Evolutionary conservation across 2,888 invertebrate genomes (phyloP).

Genomic region (Parnassius glacialis): DNA sequence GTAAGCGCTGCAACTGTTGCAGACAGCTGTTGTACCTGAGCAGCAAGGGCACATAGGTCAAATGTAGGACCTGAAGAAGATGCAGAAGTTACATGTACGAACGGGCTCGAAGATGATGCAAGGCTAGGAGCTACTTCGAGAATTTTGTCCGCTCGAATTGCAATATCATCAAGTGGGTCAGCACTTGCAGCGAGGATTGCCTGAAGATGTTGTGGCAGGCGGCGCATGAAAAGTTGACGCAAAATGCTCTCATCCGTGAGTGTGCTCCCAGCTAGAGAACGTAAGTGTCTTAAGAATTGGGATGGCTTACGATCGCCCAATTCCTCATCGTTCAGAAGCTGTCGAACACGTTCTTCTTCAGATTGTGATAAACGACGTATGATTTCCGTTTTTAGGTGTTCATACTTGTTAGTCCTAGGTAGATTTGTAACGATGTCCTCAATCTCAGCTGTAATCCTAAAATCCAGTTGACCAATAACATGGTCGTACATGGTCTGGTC

Average conservation of each 20-base stretch:
- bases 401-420: not conserved
- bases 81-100: not conserved
- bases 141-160: not conserved
- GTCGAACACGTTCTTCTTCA: slow-evolving; percentile 1
- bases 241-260: too few relatives aligned
- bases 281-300: slow-evolving; percentile 24
- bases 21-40: not conserved
- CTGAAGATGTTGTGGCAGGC: slow-evolving; percentile 1
- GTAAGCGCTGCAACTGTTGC: not conserved
- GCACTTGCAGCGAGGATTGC: not conserved
- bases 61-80: too few relatives aligned
- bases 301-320: slow-evolving; percentile 23
- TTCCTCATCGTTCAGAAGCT: slow-evolving; percentile 21
- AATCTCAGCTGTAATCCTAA: not conserved
- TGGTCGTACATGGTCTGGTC: not conserved
- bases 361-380: slow-evolving; percentile 4
- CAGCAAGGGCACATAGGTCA: too few relatives aligned
- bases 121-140: not conserved
- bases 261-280: slow-evolving; percentile 19
- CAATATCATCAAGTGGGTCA: not conserved
- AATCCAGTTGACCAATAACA: not conserved
- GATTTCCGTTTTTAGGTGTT: not conserved
- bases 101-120: not conserved
- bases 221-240: slow-evolving; percentile 2
- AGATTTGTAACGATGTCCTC: not conserved